Base-by-base conservation (phyloP, 2,113 vertebrate species). In the Leuciscus idus region DNA sequence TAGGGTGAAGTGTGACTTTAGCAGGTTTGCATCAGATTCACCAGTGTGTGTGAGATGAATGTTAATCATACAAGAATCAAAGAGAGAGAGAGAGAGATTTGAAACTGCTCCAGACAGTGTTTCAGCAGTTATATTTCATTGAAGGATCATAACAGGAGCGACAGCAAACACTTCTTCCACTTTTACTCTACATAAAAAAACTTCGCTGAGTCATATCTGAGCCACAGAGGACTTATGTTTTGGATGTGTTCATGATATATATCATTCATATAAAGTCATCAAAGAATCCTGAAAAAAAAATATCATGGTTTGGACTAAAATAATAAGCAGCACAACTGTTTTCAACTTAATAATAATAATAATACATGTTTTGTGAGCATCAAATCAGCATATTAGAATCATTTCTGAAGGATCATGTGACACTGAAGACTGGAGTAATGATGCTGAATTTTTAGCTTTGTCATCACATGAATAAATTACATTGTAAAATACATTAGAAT, bases 191-290 rank as follows among this genome's bases (percentile, higher is more conserved):
- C 30, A 74, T 80, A 48, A 28, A 43, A 8, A 8, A 39, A 17
- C 48, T 48, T 50, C 50, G 61, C 23, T 43, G 23, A 62, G 33
- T 61, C 77, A 80, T 30, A 77, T 55, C 75, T 77, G 48, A 26
- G 57, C 17, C 23, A 62, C 57, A 61, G 21, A 39, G 68, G 68
- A 72, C 33, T 72, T 23, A 72, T 23, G 33, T 39, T 72, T 39
- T 23, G 68, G 68, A 72, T 57, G 19, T 8, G 1, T 57, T 3
- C 2, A 43, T 2, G 43, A 43, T 10, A 43, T 43, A 43, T 43
- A 43, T 43, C 43, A 43, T 43, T 43, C 43, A 43, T 9, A 43
- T 43, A 43, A 43, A 10, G 43, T 9, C 7, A 43, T 43, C 43
- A 43, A 43, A 43, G 8, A 43, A 50, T 15, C 48, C 48, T 50